Base-by-base conservation (phyloP, 2,113 vertebrate genomes). In the Eulemur rufifrons region DNA sequence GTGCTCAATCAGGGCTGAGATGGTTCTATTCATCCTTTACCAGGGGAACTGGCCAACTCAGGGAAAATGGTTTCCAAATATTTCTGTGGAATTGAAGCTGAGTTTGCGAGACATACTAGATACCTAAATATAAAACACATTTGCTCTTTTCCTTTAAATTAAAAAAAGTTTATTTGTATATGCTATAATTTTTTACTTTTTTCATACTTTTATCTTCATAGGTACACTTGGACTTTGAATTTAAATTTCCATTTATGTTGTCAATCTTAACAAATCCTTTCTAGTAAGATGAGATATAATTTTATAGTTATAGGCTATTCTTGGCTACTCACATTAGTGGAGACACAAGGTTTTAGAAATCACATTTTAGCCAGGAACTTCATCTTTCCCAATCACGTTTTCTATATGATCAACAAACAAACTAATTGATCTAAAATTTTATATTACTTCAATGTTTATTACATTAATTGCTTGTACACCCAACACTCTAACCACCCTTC, bases 281-380 rank as follows among this genome's bases (percentile, higher is more conserved):
- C 61, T 89, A 71, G 47, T 73, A 84, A 95, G 17, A 61, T n/a
- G 54, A 95, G 9, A 73, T 3, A 0, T 71, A 21, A 66, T 59
- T 88, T 96, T 68, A 81, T 20, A 66, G 89, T 76, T 85, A 90
- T 0, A 90, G 34, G 37, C 85, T 89, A 81, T 78, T 93, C 66
- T 91, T 94, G 27, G 27, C 11, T 63, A 68, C 15, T 93, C 20
- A 34, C 27, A 89, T 37, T 39, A 5, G 64, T 56, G 94, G 92
- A 93, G 20, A 29, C 27, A 27, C 10, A 50, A 59, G 56, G n/a
- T 45, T 95, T 77, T 42, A 3, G 27, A 95, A 93, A 66, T 85
- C 12, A 71, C 12, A 59, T 45, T 85, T 91, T 69, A 76, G 21
- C 25, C 54, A 63, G 5, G 83, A 69, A 92, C 34, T 86, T 63